These are phyloP conservation scores for Prunella strophiata DNA, from an alignment of 2,797 vertebrate genomes.

Conservation along the genomic window DNA sequence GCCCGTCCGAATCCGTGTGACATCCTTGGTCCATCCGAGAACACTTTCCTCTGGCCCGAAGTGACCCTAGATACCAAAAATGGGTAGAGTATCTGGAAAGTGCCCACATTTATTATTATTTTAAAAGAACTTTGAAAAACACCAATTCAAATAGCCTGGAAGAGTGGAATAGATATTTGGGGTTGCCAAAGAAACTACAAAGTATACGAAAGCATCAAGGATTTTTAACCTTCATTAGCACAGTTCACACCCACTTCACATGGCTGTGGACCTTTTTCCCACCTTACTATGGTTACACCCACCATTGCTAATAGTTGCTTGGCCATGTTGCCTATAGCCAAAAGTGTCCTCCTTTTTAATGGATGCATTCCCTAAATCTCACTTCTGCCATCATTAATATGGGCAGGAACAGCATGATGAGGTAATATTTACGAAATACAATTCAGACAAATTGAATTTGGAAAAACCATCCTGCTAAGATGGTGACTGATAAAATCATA, in stretches of 20 bases:
- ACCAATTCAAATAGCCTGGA: background rate
- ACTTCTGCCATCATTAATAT: background rate
- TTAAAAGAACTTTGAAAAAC: background rate
- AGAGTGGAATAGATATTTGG: background rate
- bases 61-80: background rate
- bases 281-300: rapidly evolving
- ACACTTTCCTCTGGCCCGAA: rapidly evolving
- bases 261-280: rapidly evolving
- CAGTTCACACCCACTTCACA: background rate
- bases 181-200: background rate
- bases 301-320: background rate
- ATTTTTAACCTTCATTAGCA: background rate
- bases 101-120: background rate
- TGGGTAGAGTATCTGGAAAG: background rate
- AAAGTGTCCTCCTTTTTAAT: background rate
- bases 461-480: background rate
- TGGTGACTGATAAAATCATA: background rate
- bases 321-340: background rate
- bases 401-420: background rate
- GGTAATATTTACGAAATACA: background rate
- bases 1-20: rapidly evolving
- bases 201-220: background rate
- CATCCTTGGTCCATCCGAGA: rapidly evolving
- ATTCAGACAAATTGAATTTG: background rate
- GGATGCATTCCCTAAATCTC: background rate